phyloP scores from a whole-genome alignment of 2,888 invertebrate genomes.

The Eupithecia abbreviata region DNA sequence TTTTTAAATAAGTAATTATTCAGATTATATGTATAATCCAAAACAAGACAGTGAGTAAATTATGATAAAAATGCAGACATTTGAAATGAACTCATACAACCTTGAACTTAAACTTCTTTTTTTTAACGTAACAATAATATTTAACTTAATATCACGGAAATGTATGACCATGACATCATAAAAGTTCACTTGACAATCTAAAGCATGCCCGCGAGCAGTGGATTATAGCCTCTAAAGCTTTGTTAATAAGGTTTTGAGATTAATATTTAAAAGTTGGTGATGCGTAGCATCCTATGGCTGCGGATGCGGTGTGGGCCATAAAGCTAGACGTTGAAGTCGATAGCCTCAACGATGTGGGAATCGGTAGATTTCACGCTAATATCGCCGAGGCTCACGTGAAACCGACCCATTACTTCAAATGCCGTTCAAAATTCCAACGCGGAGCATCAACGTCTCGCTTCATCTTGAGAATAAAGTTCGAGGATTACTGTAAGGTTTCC shows the following conservation, averaged over 20 bases:
- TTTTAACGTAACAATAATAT: conserved; percentile 43
- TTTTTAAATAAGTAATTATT: conserved; percentile 2
- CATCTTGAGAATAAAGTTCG: background rate
- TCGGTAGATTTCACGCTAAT: conserved; percentile 35
- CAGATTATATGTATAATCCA: background rate
- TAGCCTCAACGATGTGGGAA: conserved; percentile 51
- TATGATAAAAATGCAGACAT: conserved; percentile 45
- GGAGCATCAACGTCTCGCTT: background rate
- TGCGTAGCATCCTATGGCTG: conserved; percentile 67
- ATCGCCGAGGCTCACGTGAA: conserved; percentile 25
- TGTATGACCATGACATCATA: conserved; percentile 56
- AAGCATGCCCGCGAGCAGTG: conserved; percentile 1
- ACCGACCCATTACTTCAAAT: conserved; percentile 18
- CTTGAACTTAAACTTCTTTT: conserved; percentile 43
- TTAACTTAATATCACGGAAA: conserved; percentile 53
- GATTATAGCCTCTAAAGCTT: conserved; percentile 32
- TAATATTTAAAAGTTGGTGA: conserved; percentile 38
- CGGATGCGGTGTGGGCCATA: conserved; percentile 71
- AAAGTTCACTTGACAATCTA: conserved; percentile 41
- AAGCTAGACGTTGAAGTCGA: conserved; percentile 54
- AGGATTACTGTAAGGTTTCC: background rate
- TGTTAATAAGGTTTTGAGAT: conserved; percentile 11
- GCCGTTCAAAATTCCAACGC: conserved; percentile 16
- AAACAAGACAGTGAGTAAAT: background rate
- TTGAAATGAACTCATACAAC: conserved; percentile 34